phyloP scores from a whole-genome alignment of 2,888 invertebrate genomes.

The Amblyjoppa fuscipennis region DNA sequence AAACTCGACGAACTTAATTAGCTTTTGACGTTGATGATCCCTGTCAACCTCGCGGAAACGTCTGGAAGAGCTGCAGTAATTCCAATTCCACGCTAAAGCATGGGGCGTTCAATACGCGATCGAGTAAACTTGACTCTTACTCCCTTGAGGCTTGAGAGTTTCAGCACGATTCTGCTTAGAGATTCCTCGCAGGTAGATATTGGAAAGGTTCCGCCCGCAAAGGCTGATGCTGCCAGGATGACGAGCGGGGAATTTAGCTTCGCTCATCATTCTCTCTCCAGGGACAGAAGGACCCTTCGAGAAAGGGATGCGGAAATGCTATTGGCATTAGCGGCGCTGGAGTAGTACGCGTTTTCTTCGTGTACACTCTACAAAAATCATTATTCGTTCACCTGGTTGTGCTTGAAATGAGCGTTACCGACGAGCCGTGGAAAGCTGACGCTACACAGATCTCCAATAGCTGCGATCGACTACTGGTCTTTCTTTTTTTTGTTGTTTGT shows the following conservation, averaged over 20 bases:
- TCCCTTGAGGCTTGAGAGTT: slow-evolving; percentile 42
- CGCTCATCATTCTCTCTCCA: slow-evolving; percentile 1
- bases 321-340: background rate
- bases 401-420: background rate
- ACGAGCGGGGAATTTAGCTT: slow-evolving; percentile 2
- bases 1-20: slow-evolving; percentile 1
- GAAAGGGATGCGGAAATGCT: slow-evolving; percentile 1
- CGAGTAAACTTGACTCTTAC: slow-evolving; percentile 43
- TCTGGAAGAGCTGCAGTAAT: slow-evolving; percentile 11
- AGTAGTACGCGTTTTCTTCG: background rate
- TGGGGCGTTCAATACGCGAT: slow-evolving; percentile 9
- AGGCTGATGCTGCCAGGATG: slow-evolving; percentile 2
- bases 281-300: slow-evolving; percentile 6
- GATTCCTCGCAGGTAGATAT: slow-evolving; percentile 55
- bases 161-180: slow-evolving; percentile 54
- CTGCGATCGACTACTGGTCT: background rate
- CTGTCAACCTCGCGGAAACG: background rate
- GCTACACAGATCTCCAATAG: background rate
- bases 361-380: slow-evolving; percentile 23
- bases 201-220: slow-evolving; percentile 23
- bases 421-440: background rate
- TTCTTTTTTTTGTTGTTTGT: slow-evolving; percentile 43
- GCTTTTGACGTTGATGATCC: slow-evolving; percentile 2
- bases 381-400: background rate
- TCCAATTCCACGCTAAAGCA: slow-evolving; percentile 17